phyloP scores from a whole-genome alignment of 2,113 vertebrate genomes.

The Solenodon paradoxus region DNA sequence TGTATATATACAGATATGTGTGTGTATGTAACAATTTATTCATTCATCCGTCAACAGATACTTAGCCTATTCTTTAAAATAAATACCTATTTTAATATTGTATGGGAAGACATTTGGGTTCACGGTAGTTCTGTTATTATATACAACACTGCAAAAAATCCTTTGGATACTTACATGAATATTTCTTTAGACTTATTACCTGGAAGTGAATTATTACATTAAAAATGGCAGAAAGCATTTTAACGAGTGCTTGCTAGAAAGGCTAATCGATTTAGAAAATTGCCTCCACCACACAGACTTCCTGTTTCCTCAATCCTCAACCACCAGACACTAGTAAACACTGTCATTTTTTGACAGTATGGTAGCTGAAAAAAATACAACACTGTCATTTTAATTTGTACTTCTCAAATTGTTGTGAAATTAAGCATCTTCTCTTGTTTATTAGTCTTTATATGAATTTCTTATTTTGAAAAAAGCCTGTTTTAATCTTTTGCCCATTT shows the following conservation, averaged over 20 bases:
- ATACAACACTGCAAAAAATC: background rate
- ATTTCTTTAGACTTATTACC: background rate
- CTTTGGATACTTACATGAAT: background rate
- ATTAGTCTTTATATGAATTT: background rate
- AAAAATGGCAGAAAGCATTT: background rate
- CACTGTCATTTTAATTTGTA: constrained; percentile 1
- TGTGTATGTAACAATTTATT: background rate
- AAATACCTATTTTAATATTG: background rate
- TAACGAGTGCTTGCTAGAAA: constrained; percentile 16
- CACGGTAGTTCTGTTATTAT: background rate
- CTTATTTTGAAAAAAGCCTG: background rate
- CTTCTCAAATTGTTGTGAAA: constrained; percentile 1
- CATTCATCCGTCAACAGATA: background rate
- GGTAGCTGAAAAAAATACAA: background rate
- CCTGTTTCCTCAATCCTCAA: background rate
- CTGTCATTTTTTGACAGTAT: background rate
- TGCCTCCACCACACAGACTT: background rate
- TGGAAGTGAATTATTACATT: background rate
- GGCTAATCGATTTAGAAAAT: background rate
- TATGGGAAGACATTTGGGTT: background rate
- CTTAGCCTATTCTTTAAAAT: background rate
- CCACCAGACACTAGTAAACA: background rate
- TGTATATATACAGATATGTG: background rate
- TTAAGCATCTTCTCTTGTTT: constrained; percentile 21
- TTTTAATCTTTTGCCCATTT: background rate